Conservation (phyloP, 2,113 vertebrate genomes). For the Sus scrofa region T2T-Sscrofa CM000816.6:107932001-107932500, state of each 20-base stretch:
- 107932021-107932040: constrained; percentile 93
- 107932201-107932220: constrained; percentile 93
- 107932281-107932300: constrained; percentile 91
- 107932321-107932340: constrained; percentile 93
- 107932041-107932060: constrained; percentile 95
- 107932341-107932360: constrained; percentile 90
- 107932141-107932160: constrained; percentile 91
- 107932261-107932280: constrained; percentile 94
- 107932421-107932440: constrained; percentile 93
- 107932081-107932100: constrained; percentile 90
- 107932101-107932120: constrained; percentile 90
- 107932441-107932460: constrained; percentile 92
- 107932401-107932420: constrained; percentile 94
- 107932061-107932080: constrained; percentile 93
- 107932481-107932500: constrained; percentile 92
- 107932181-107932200: too few relatives aligned
- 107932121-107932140: constrained; percentile 90
- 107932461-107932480: constrained; percentile 83
- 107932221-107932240: constrained; percentile 94
- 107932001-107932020: neutral
- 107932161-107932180: too few relatives aligned
- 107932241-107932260: constrained; percentile 92
- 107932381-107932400: constrained; percentile 91
- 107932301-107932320: constrained; percentile 92
- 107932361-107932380: constrained; percentile 92